Conservation (phyloP, 1,140 invertebrate species). For the Drosophila nikananu region DNA sequence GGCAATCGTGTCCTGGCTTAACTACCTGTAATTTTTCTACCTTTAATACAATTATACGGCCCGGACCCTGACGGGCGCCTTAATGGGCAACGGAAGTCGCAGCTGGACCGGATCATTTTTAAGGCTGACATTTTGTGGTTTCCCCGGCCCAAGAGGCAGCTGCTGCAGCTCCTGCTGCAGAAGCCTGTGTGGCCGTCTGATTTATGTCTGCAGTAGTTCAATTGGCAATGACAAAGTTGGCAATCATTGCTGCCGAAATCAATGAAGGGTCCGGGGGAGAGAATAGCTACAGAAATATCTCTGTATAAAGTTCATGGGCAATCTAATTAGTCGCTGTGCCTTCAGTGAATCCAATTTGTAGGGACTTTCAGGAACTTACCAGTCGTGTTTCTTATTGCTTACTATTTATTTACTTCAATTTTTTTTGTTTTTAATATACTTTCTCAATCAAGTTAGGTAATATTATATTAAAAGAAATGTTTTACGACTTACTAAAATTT, state of each 20-base stretch:
- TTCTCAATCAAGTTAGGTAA: neutral
- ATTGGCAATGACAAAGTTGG: conserved; percentile 59
- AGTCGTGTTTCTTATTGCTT: neutral
- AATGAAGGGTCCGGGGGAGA: conserved; percentile 24
- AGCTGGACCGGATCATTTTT: conserved; percentile 71
- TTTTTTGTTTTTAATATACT: neutral
- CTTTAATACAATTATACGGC: conserved; percentile 70
- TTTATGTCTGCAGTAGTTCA: conserved; percentile 72
- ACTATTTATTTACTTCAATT: neutral
- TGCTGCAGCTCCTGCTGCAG: conserved; percentile 33
- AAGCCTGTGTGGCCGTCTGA: conserved; percentile 43
- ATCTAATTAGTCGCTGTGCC: neutral
- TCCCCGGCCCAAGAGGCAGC: neutral
- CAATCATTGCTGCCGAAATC: conserved; percentile 47
- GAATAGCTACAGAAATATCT: conserved; percentile 5
- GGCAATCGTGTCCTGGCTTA: conserved; percentile 42
- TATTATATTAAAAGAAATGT: neutral
- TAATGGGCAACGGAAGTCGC: conserved; percentile 68
- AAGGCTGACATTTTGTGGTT: conserved; percentile 71
- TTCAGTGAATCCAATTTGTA: neutral
- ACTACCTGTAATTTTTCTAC: conserved; percentile 73
- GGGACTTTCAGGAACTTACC: neutral
- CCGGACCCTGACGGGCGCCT: conserved; percentile 43
- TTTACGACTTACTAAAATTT: too few relatives aligned
- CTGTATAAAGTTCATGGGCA: neutral